These are phyloP conservation scores for Falco concolor DNA, from an alignment of 2,797 vertebrate species.

Conservation along the genomic window DNA sequence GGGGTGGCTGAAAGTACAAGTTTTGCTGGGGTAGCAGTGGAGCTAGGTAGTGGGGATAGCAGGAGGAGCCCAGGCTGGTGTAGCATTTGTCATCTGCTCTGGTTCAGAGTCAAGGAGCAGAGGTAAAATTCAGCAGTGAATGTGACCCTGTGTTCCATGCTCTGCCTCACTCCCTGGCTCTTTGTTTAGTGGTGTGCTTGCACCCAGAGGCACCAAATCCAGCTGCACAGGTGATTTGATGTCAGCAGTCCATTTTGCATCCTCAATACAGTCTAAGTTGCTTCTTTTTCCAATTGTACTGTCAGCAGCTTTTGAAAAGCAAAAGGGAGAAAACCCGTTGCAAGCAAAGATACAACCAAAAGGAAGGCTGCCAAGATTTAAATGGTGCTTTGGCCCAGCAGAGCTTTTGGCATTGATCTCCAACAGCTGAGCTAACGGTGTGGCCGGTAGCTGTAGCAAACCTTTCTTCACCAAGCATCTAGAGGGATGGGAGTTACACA, in stretches of 20 bases:
- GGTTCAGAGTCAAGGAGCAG: not conserved
- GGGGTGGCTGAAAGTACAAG: not conserved
- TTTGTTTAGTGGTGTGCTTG: not conserved
- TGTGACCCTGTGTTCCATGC: rapidly evolving
- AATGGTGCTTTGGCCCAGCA: not conserved
- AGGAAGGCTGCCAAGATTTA: not conserved
- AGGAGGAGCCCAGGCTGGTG: not conserved
- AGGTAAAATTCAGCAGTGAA: not conserved
- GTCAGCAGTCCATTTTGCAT: not conserved
- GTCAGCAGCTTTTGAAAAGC: not conserved
- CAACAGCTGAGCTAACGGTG: not conserved
- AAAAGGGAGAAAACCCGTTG: not conserved
- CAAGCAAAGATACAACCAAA: not conserved
- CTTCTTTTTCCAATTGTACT: not conserved
- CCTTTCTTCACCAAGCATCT: not conserved
- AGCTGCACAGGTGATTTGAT: not conserved
- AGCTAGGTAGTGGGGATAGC: not conserved
- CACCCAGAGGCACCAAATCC: not conserved
- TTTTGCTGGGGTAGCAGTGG: not conserved
- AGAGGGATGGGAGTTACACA: not conserved
- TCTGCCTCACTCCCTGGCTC: not conserved
- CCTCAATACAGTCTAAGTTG: not conserved
- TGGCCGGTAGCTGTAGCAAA: not conserved
- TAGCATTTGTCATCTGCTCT: not conserved
- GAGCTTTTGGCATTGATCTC: not conserved